Base-by-base conservation (phyloP, 1,140 invertebrate genomes). In the Drosophila melanica region DNA sequence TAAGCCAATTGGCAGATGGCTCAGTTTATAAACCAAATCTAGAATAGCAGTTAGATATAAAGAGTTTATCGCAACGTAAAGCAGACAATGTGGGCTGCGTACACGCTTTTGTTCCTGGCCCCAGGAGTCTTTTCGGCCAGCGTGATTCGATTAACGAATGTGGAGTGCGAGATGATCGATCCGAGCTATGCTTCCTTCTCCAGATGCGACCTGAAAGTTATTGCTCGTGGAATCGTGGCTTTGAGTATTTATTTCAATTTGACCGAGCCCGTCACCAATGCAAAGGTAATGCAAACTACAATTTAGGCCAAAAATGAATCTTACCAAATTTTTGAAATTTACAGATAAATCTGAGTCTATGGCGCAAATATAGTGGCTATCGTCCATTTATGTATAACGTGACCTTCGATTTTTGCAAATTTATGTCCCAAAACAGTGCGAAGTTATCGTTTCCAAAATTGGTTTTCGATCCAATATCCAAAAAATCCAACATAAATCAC, bases 311-410 rank as follows among this genome's bases (percentile, higher is more conserved):
- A 10, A 58, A 14, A 4, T 11, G n/a, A 35, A 4, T 35, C 1
- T 3, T 14, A 7, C 12, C 7, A 16, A 20, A 18, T 18, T 10
- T 53, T n/a, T 4, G n/a, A n/a, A 0, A 8, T 12, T 23, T 39
- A 5, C 14, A 54, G 51, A 12, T 54, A 12, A 62, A 66, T 55
- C 27, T 76, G 2, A 48, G 45, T 10, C 18, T 77, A 0, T 64
- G 18, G 14, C 65, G 72, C 6, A 68, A 59, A 30, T 60, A n/a
- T 10, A 77, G 42, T 33, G 75, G 70, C 9, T 77, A 35, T 55
- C 64, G 53, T 2, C 75, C 64, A n/a, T 77, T 74, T 35, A 35
- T 77, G 18, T 68, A 57, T 10, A 68, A 77, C 48, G 1, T 0
- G 0, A 73, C 63, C 3, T 18, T 64, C 1, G 59, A 77, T 27